Evolutionary conservation across 2,888 invertebrate genomes (phyloP), one percentile per base, ranked within the genome.

Genomic region (Bellardia bayeri): DNA sequence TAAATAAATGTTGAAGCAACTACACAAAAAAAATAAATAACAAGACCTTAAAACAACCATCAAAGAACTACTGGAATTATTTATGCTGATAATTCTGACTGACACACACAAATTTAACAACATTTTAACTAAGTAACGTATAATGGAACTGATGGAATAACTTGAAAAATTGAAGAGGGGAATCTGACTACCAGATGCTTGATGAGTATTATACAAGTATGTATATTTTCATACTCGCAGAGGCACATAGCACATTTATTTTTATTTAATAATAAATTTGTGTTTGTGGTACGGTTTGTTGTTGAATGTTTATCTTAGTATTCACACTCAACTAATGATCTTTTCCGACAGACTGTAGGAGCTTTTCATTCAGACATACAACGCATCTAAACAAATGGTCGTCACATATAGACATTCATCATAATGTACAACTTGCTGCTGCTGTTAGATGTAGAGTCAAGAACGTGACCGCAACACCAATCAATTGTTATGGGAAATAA

Each of bases 241-340:
- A 56, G 40, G 69, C 69, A 8, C 37, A 37, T 13, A 71, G 37
- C 66, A 66, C 5, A 16, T 16, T 16, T 4, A 56, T 56, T 56
- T 78, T 66, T 78, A 56, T 58, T 74, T 58, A 61, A 6, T 61
- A 61, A 79, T 68, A 54, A 33, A 42, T 45, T 56, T 54, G 11
- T 54, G n/a, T 56, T 56, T 54, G 54, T n/a, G 8, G 23, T 23
- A 23, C 23, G 5, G 45, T 66, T 54, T 56, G 68, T 30, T 68
- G 49, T 30, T 42, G 6, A 30, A 33, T 74, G 74, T 84, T 74
- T 74, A 68, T 79, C 58, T 84, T 74, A 51, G 42, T 61, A 33
- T 79, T 82, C 82, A 74, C 74, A 79, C 68, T 61, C 63, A 63
- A 74, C 81, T 61, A 85, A 69, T 75, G 74, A 85, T 85, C 66